These are phyloP conservation scores for Blennius ocellaris DNA, from an alignment of 2,113 vertebrate species.

Conservation along the genomic window DNA sequence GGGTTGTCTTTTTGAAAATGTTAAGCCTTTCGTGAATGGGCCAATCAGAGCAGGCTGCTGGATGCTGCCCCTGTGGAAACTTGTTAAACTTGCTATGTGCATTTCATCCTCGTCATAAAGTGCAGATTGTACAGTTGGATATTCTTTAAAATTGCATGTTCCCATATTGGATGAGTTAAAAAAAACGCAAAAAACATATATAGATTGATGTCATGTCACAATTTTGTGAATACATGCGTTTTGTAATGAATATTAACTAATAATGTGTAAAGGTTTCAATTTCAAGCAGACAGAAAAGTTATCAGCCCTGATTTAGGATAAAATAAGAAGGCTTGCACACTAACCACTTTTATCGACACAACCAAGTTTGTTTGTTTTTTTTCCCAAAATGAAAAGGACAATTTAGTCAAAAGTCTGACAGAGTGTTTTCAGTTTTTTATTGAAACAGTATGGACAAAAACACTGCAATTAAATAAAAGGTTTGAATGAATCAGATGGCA, in stretches of 20 bases:
- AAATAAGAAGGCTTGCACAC: too few relatives aligned
- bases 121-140: too few relatives aligned
- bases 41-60: conserved; percentile 60
- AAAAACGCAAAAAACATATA: too few relatives aligned
- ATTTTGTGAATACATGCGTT: too few relatives aligned
- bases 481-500: conserved; percentile 67
- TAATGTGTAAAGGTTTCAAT: too few relatives aligned
- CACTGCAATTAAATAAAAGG: conserved; percentile 82
- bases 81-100: conserved; percentile 29
- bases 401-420: neutral
- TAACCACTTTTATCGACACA: too few relatives aligned
- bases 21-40: conserved; percentile 37
- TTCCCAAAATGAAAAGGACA: too few relatives aligned
- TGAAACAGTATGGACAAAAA: conserved; percentile 81
- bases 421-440: conserved; percentile 74
- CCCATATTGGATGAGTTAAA: neutral
- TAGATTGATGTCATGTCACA: too few relatives aligned
- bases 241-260: too few relatives aligned
- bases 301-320: too few relatives aligned
- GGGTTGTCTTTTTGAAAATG: conserved; percentile 28
- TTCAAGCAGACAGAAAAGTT: too few relatives aligned
- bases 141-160: neutral
- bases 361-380: too few relatives aligned
- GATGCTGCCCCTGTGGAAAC: conserved; percentile 36
- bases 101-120: neutral